Conservation (phyloP, 2,797 vertebrate species). For the Sphenopsis melanotis region DNA sequence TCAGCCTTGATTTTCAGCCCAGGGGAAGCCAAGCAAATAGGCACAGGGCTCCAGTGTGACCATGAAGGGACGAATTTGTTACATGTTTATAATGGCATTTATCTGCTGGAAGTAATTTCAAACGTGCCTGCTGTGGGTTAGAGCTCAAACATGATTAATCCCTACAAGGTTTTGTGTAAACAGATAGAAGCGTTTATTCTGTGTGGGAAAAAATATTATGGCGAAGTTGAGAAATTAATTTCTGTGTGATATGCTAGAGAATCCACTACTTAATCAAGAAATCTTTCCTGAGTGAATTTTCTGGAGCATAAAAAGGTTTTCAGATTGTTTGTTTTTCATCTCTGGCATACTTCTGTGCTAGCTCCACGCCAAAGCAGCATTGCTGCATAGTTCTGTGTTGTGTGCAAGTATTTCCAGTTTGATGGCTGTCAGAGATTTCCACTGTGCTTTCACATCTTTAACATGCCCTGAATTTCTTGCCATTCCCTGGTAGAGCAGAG, state of each 20-base stretch:
- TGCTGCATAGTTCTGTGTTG: neutral
- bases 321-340: neutral
- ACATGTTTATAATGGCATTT: neutral
- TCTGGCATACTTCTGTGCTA: neutral
- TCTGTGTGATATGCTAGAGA: neutral
- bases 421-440: neutral
- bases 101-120: neutral
- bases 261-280: neutral
- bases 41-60: neutral
- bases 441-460: neutral
- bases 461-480: neutral
- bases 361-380: neutral
- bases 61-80: neutral
- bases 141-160: neutral
- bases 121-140: neutral
- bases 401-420: neutral
- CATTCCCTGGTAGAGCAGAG: neutral
- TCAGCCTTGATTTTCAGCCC: neutral
- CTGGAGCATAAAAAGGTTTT: neutral
- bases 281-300: neutral
- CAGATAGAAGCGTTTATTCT: neutral
- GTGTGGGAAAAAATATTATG: neutral
- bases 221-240: neutral
- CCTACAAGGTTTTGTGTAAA: neutral
- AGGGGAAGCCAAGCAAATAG: neutral